A percentile compares a stretch with the other conserved stretches of the same genome.
phyloP scores from a whole-genome alignment of 2,888 invertebrate species.

The Neoaliturus tenellus region DNA sequence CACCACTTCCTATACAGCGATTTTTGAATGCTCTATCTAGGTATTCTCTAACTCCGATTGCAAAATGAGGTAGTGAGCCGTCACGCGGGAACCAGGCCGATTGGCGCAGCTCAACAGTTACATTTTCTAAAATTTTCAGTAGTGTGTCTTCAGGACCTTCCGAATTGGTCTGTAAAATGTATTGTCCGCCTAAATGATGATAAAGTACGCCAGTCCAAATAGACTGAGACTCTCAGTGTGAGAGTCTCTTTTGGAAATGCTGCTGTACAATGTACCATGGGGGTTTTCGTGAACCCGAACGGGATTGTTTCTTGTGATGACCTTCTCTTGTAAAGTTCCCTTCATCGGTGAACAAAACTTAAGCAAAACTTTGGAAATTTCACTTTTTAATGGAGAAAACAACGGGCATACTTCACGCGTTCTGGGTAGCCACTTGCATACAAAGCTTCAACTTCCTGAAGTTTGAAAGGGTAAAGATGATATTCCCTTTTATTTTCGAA shows the following conservation, averaged over 20 bases:
- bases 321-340: neutral
- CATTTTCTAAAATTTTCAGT: constrained; percentile 19
- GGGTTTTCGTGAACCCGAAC: neutral
- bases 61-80: constrained; percentile 49
- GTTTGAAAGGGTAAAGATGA: constrained; percentile 27
- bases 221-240: constrained; percentile 15
- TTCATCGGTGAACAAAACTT: neutral
- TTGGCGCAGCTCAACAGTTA: neutral
- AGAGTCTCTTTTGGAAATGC: constrained; percentile 1
- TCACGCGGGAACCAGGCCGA: constrained; percentile 43
- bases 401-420: neutral
- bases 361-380: neutral
- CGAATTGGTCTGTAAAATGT: neutral
- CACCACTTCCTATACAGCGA: constrained; percentile 45
- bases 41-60: neutral
- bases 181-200: neutral
- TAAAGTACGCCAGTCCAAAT: constrained; percentile 34
- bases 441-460: constrained; percentile 29
- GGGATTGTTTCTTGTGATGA: neutral
- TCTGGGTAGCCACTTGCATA: constrained; percentile 21
- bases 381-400: neutral
- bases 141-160: neutral
- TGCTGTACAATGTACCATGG: neutral
- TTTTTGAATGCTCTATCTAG: neutral
- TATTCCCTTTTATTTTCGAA: too few species aligned